A percentile compares a stretch with the other conserved stretches of the same genome.
phyloP scores from a whole-genome alignment of 2,888 invertebrate species.

The Stratiomys singularior region DNA sequence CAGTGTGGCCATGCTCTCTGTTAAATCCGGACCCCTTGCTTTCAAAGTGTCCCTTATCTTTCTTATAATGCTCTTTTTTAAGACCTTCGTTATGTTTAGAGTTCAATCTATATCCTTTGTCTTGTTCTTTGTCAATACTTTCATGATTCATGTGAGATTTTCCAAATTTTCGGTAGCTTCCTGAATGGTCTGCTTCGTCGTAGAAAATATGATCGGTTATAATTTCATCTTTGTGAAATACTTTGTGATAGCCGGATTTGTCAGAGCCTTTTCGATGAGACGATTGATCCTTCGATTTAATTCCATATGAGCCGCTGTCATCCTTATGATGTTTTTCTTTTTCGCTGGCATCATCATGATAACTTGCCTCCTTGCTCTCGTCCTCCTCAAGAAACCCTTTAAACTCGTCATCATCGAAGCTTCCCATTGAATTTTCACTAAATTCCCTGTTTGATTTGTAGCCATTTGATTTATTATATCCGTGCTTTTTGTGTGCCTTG shows the following conservation, averaged over 20 bases:
- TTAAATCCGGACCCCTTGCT: constrained; percentile 80
- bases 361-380: constrained; percentile 57
- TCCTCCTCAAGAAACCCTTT: constrained; percentile 30
- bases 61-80: constrained; percentile 79
- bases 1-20: constrained; percentile 77
- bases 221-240: constrained; percentile 86
- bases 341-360: constrained; percentile 76
- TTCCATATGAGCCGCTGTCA: constrained; percentile 29
- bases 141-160: constrained; percentile 78
- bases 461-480: constrained; percentile 41
- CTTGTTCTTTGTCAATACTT: constrained; percentile 77
- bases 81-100: constrained; percentile 78
- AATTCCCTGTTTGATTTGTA: constrained; percentile 38
- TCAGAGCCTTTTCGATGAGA: constrained; percentile 83
- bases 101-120: constrained; percentile 80
- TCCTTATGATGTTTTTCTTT: constrained; percentile 63
- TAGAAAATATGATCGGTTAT: constrained; percentile 89
- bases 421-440: constrained; percentile 43
- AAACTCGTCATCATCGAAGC: constrained; percentile 31
- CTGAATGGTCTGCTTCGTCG: constrained; percentile 83
- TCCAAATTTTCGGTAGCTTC: constrained; percentile 80
- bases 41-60: constrained; percentile 79
- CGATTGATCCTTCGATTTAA: constrained; percentile 72
- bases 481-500: constrained; percentile 31
- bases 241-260: constrained; percentile 83